These are phyloP conservation scores for Gambusia yucatana DNA, from an alignment of 2,797 vertebrate species.

Conservation along the genomic window DNA sequence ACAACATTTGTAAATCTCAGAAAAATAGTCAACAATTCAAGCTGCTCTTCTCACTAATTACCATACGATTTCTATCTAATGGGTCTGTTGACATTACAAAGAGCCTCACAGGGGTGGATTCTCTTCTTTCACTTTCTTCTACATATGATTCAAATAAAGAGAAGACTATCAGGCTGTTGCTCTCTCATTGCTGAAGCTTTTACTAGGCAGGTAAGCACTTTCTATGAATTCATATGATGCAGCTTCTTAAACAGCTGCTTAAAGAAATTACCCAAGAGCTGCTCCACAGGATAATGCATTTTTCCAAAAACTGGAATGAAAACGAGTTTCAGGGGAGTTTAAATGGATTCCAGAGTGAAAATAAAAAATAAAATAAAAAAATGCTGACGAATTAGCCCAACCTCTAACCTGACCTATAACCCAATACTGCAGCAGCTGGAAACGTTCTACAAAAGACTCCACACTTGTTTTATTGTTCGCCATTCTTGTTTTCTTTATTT, in stretches of 20 bases:
- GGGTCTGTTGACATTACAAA: background rate
- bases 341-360: background rate
- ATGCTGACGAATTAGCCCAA: background rate
- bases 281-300: rapidly evolving
- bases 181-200: background rate
- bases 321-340: background rate
- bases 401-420: background rate
- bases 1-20: background rate
- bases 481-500: background rate
- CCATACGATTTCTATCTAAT: background rate
- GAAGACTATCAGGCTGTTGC: background rate
- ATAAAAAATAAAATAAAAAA: background rate
- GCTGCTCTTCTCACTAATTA: background rate
- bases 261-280: background rate
- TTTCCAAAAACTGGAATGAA: background rate
- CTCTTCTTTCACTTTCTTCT: background rate
- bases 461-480: background rate
- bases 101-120: background rate
- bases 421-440: background rate
- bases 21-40: background rate
- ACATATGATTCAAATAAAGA: background rate
- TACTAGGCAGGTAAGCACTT: background rate
- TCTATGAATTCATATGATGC: background rate
- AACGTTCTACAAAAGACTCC: background rate
- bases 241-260: background rate